A percentile compares a stretch with the other conserved stretches of the same genome.
These are phyloP conservation scores for Pristiophorus japonicus DNA, from an alignment of 2,113 vertebrate species.

Conservation along the genomic window DNA sequence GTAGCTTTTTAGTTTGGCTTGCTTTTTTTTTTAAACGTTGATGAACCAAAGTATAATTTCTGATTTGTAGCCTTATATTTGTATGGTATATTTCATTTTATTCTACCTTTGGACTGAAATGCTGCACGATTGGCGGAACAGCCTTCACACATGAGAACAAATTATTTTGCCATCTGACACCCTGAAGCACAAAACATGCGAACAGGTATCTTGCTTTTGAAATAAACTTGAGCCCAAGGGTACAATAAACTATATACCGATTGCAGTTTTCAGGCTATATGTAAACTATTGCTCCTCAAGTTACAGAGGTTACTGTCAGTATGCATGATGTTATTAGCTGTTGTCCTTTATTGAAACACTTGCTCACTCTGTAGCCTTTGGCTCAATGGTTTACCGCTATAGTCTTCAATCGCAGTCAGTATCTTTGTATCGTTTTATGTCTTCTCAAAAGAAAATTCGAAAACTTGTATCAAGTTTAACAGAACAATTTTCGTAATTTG, in stretches of 20 bases:
- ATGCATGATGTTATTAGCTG: not conserved
- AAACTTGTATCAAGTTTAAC: conserved; percentile 38
- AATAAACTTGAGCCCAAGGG: conserved; percentile 20
- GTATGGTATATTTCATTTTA: conserved; percentile 11
- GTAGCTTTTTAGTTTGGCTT: not conserved
- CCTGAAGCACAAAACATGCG: not conserved
- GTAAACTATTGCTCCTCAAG: not conserved
- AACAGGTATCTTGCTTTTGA: conserved; percentile 17
- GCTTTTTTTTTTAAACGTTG: not conserved
- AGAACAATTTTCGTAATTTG: conserved; percentile 17
- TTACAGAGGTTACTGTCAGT: not conserved
- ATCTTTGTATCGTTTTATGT: not conserved
- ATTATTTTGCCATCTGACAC: not conserved
- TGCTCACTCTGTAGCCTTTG: not conserved
- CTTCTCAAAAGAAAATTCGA: conserved; percentile 23
- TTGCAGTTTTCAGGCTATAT: conserved; percentile 3
- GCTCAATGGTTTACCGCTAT: not conserved
- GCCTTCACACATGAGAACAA: not conserved
- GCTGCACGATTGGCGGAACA: not conserved
- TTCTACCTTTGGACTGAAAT: conserved; percentile 18
- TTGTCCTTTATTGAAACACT: not conserved
- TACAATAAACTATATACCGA: conserved; percentile 9
- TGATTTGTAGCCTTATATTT: conserved; percentile 8
- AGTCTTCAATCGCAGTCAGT: conserved; percentile 13
- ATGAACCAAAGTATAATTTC: conserved; percentile 37